Percentiles rank a stretch among this genome's conserved stretches.
These are phyloP conservation scores for Tridacna crocea DNA, from an alignment of 2,888 invertebrate species.

Conservation along the genomic window DNA sequence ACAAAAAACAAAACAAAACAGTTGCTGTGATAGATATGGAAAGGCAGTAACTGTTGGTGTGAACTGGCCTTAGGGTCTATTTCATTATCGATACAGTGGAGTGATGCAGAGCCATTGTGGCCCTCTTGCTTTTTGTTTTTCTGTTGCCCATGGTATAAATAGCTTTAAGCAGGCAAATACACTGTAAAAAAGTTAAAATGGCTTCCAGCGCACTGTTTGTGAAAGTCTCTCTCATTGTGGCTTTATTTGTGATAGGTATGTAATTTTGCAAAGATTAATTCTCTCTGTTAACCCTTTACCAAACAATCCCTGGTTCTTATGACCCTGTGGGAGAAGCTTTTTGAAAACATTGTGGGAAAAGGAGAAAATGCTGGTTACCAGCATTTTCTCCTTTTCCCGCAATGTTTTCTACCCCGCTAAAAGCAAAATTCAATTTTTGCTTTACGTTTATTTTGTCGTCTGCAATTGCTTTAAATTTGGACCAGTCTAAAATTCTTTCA, in stretches of 20 bases:
- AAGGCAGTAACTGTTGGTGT: no score
- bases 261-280: not conserved
- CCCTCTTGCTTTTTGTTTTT: no score
- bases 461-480: not conserved
- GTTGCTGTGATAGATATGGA: no score
- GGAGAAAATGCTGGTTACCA: not conserved
- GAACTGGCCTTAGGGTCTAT: no score
- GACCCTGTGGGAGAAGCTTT: not conserved
- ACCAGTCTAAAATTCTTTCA: not conserved
- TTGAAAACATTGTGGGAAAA: not conserved
- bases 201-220: not conserved
- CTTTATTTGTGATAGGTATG: not conserved
- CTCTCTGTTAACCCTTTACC: not conserved
- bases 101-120: no score
- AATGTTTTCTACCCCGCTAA: not conserved
- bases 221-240: not conserved
- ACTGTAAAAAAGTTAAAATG: not conserved
- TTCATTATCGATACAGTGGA: no score
- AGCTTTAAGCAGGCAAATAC: no score
- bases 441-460: not conserved
- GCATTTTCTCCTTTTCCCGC: not conserved
- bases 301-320: not conserved
- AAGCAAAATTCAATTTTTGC: not conserved
- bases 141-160: no score
- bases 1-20: no score